A percentile compares a stretch with the other conserved stretches of the same genome.
Conservation (phyloP, 2,888 invertebrate genomes). For the Panorpa germanica region DNA sequence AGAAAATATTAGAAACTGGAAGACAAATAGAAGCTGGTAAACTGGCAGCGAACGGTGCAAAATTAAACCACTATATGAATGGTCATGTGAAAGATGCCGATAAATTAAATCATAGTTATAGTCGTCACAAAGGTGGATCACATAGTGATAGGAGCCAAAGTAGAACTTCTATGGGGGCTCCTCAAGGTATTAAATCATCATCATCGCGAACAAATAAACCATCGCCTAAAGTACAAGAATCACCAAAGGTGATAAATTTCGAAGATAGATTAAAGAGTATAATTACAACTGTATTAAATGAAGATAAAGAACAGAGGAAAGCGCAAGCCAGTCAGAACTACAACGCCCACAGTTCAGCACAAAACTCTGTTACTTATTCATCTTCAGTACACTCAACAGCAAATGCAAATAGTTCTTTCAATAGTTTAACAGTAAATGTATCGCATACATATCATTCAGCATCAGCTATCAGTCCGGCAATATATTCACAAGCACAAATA, state of each 20-base stretch:
- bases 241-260: constrained; percentile 73
- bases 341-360: constrained; percentile 10
- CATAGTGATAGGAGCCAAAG: constrained; percentile 8
- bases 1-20: constrained; percentile 78
- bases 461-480: too few species aligned
- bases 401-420: constrained; percentile 15
- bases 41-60: too few species aligned
- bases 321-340: constrained; percentile 14
- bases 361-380: constrained; percentile 17
- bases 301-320: constrained; percentile 43
- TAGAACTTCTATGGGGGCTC: constrained; percentile 6
- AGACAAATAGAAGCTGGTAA: constrained; percentile 77
- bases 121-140: constrained; percentile 10
- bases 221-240: constrained; percentile 40
- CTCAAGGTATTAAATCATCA: constrained; percentile 16
- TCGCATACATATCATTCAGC: too few species aligned
- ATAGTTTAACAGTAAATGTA: constrained; percentile 19
- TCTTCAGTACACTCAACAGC: constrained; percentile 11
- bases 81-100: constrained; percentile 24
- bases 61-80: too few species aligned
- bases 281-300: constrained; percentile 70
- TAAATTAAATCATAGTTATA: constrained; percentile 18
- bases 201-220: constrained; percentile 19
- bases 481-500: too few species aligned
- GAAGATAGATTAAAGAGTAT: constrained; percentile 78